Base-by-base conservation (phyloP, 1,140 invertebrate genomes). In the Drosophila suzukii region DNA sequence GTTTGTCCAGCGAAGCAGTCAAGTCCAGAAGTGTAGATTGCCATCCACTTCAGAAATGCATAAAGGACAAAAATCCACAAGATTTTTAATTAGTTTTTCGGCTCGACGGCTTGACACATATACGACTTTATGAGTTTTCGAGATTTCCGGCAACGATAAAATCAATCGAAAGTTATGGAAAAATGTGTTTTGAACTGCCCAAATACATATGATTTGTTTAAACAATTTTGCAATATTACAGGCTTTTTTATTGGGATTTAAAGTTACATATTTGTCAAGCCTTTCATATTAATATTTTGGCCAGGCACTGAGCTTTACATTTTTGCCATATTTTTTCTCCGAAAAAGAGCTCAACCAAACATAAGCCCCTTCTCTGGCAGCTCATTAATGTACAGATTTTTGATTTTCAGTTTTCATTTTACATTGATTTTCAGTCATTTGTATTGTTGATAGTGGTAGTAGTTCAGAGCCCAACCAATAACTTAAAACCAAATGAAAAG, bases 51-150 rank as follows among this genome's bases (percentile, higher is more conserved):
- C 24, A 49, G 41, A 70, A 60, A 77, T 77, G 49, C 63, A 77
- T 60, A 77, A 76, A 77, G 65, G 51, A 46, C 61, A 20, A 56
- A 76, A 76, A 70, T 77, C 50, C 44, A 20, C 12, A 68, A 41
- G 73, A 61, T 77, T 77, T 75, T 77, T 77, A 77, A 77, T 70
- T 70, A 77, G 56, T 76, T 77, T 68, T 77, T 56, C 36, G 43
- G 36, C 5, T 68, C 32, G 30, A 7, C 44, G 55, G 57, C 39
- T 47, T 27, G 34, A 49, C 12, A 62, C 7, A 51, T 51, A 17
- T 27, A 24, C 10, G 46, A 75, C 20, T 57, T 41, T 55, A 43
- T 39, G 46, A 32, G 27, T 10, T 39, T 20, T 27, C 10, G 50
- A 15, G 20, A 53, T 46, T 13, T 68, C 15, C 36, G 34, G 39